Conservation (phyloP, 2,797 vertebrate genomes). For the Triplophysa yarkandensis region DNA sequence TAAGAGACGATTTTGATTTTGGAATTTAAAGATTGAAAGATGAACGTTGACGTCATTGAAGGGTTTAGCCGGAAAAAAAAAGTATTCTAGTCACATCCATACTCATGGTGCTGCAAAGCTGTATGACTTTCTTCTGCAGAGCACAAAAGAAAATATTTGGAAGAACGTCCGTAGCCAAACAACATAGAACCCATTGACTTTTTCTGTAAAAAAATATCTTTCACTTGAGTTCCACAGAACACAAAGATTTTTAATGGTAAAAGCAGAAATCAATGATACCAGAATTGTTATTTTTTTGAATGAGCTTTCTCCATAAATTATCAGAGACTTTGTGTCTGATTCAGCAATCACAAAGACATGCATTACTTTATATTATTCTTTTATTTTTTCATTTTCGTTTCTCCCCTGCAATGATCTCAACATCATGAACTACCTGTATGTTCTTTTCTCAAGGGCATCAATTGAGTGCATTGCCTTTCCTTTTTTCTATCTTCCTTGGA, state of each 20-base stretch:
- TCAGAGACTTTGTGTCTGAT: slow-evolving; percentile 5
- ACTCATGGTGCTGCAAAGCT: too few relatives aligned
- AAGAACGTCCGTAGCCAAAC: too few relatives aligned
- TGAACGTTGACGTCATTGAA: not conserved
- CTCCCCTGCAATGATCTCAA: not conserved
- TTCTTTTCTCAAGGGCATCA: not conserved
- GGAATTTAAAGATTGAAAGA: not conserved
- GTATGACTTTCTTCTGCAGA: too few relatives aligned
- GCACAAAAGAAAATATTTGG: too few relatives aligned
- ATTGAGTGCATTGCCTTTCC: not conserved
- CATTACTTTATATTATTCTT: not conserved
- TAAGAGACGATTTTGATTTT: not conserved
- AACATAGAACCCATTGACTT: too few relatives aligned
- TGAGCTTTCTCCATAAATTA: slow-evolving; percentile 4
- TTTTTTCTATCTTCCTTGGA: slow-evolving; percentile 4
- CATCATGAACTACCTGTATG: slow-evolving; percentile 1
- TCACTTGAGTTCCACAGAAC: too few relatives aligned
- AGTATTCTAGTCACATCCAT: too few relatives aligned
- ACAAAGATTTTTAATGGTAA: too few relatives aligned
- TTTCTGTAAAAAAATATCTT: too few relatives aligned
- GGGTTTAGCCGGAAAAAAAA: too few relatives aligned
- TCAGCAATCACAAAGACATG: not conserved
- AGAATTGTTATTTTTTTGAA: too few relatives aligned
- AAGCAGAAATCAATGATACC: too few relatives aligned
- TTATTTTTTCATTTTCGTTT: not conserved